Conservation (phyloP, 2,888 invertebrate species). For the Acleris literana region DNA sequence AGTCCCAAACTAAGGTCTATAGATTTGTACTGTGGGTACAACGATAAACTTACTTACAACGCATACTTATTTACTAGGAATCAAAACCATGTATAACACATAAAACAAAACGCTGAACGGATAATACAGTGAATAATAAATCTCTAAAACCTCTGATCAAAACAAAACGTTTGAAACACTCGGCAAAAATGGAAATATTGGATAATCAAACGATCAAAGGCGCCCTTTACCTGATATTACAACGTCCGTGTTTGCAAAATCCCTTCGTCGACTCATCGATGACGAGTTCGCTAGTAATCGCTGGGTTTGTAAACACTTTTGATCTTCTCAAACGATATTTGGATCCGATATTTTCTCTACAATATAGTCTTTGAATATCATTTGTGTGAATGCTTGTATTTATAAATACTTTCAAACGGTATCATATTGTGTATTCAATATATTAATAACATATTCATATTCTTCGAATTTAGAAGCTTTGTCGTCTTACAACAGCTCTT, state of each 20-base stretch:
- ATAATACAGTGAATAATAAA: too few species aligned
- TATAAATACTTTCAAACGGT: conserved; percentile 1
- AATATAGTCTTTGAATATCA: conserved; percentile 3
- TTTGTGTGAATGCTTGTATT: conserved; percentile 5
- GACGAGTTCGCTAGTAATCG: conserved; percentile 24
- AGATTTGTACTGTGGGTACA: too few species aligned
- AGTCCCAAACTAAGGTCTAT: too few species aligned
- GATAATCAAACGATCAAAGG: conserved; percentile 23
- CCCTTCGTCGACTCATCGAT: conserved; percentile 2
- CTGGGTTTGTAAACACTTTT: conserved; percentile 14
- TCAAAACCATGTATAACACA: too few species aligned
- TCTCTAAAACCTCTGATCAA: background rate
- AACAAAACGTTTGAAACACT: background rate
- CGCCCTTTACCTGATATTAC: conserved; percentile 8
- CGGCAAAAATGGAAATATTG: background rate
- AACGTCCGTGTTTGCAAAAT: conserved; percentile 13
- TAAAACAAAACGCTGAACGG: too few species aligned
- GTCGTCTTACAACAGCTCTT: too few species aligned
- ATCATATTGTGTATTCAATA: too few species aligned
- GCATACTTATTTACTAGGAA: too few species aligned
- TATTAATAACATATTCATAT: too few species aligned
- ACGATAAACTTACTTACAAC: too few species aligned
- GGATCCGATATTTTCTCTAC: conserved; percentile 9
- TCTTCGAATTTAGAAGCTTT: too few species aligned
- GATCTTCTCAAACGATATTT: conserved; percentile 27